Percentiles rank a stretch among this genome's conserved stretches.
Conservation (phyloP, 2,797 vertebrate species). For the Silurus aristotelis region DNA sequence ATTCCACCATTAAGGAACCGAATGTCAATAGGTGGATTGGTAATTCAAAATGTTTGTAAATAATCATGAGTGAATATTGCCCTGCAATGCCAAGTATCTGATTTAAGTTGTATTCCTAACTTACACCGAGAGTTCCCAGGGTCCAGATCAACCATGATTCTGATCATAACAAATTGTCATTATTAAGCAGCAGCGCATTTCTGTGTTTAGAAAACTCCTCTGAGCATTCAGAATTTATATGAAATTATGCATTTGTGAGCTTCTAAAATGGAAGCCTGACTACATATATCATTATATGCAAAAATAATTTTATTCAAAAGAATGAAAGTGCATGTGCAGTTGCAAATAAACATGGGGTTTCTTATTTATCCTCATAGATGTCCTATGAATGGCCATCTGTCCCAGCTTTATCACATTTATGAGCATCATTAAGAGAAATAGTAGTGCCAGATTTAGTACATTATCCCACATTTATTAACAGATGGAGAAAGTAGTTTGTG, state of each 20-base stretch:
- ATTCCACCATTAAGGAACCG: not conserved
- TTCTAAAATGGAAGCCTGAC: not conserved
- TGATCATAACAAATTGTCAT: not conserved
- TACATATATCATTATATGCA: not conserved
- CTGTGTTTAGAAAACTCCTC: not conserved
- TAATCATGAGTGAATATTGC: not conserved
- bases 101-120: not conserved
- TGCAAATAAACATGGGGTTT: not conserved
- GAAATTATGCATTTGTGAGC: not conserved
- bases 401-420: not conserved
- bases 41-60: not conserved
- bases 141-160: not conserved
- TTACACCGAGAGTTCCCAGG: not conserved
- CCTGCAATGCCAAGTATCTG: not conserved
- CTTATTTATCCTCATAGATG: not conserved
- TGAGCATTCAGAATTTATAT: not conserved
- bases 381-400: constrained; percentile 15
- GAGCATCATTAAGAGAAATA: not conserved
- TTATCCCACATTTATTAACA: constrained; percentile 24
- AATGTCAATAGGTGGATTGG: not conserved
- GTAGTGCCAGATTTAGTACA: constrained; percentile 14
- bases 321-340: not conserved
- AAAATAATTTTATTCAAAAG: not conserved
- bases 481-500: constrained; percentile 12
- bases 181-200: not conserved